These are phyloP conservation scores for Hirudinaria manillensis DNA, from an alignment of 2,888 invertebrate species.

Conservation along the genomic window DNA sequence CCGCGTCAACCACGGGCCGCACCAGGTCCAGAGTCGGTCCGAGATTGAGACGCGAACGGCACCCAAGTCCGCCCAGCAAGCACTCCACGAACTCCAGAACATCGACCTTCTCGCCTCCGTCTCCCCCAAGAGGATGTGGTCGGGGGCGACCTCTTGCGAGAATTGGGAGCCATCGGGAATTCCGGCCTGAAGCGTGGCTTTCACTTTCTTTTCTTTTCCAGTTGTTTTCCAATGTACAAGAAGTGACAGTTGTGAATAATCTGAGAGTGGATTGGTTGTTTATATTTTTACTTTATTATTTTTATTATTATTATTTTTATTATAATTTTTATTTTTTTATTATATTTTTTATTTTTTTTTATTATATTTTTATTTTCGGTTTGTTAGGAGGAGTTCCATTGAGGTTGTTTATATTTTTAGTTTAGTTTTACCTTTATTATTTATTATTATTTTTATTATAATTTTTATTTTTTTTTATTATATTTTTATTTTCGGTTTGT, in stretches of 20 bases:
- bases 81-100: conserved; percentile 10
- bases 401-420: no score
- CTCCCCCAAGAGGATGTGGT: neutral
- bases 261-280: neutral
- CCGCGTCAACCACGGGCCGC: neutral
- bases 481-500: no score
- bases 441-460: no score
- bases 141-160: neutral
- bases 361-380: neutral
- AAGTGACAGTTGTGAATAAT: neutral
- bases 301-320: no score
- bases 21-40: neutral
- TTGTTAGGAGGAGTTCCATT: neutral
- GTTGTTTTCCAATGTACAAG: no score
- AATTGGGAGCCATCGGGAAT: conserved; percentile 20
- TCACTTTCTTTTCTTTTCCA: no score
- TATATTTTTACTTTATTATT: no score
- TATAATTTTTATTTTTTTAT: no score
- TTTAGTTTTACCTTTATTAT: no score
- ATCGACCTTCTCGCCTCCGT: neutral
- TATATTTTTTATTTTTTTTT: neutral
- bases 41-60: neutral
- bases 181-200: neutral
- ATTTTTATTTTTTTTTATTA: no score
- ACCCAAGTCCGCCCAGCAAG: neutral